phyloP scores from a whole-genome alignment of 2,113 vertebrate genomes.

The Ibidorhyncha struthersii region DNA sequence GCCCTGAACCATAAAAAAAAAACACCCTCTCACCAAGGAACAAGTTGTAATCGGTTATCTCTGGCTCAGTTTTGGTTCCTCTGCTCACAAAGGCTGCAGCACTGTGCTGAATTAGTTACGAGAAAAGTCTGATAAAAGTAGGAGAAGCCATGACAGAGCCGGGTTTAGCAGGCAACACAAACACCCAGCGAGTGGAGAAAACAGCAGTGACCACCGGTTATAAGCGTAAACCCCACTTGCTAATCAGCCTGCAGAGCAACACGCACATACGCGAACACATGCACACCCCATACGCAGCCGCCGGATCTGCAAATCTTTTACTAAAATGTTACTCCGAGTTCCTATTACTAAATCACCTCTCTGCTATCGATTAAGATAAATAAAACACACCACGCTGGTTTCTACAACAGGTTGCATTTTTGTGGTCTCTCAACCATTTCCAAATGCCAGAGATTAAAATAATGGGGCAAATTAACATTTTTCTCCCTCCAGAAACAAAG shows the following conservation, averaged over 20 bases:
- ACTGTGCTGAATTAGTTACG: background rate
- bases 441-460: constrained; percentile 69
- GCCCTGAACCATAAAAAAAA: background rate
- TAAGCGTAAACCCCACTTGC: constrained; percentile 7
- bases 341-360: constrained; percentile 41
- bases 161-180: background rate
- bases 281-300: background rate
- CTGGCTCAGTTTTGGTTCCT: constrained; percentile 19
- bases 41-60: constrained; percentile 20
- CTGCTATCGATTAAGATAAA: constrained; percentile 60
- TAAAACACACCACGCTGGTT: constrained; percentile 4
- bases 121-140: constrained; percentile 23
- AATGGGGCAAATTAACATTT: constrained; percentile 43
- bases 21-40: background rate
- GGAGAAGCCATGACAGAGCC: background rate
- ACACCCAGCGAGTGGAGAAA: constrained; percentile 6
- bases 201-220: background rate
- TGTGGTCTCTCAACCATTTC: constrained; percentile 66
- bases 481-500: constrained; percentile 30
- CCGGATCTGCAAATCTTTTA: background rate
- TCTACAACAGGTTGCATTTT: constrained; percentile 76
- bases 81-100: background rate
- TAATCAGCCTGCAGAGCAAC: constrained; percentile 28
- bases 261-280: constrained; percentile 9
- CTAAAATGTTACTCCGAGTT: constrained; percentile 5